These are phyloP conservation scores for Pardosa pseudoannulata DNA, from an alignment of 2,888 invertebrate genomes.

Conservation along the genomic window DNA sequence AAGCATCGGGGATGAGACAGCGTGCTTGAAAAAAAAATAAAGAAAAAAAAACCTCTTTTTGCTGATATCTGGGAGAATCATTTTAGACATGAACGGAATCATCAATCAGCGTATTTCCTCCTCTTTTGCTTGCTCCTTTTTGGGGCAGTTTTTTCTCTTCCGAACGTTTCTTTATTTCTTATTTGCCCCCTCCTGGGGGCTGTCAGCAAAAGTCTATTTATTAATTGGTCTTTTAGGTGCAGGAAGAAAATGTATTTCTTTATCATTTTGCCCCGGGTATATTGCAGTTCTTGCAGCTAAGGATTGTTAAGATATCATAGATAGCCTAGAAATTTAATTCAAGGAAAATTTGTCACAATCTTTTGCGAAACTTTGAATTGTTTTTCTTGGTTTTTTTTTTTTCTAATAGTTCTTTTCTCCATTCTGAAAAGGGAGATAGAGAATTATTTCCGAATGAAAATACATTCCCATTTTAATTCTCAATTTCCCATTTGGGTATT, in stretches of 20 bases:
- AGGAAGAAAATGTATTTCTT: slow-evolving; percentile 7
- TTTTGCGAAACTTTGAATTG: no score
- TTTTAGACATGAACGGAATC: slow-evolving; percentile 9
- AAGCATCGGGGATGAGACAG: not conserved
- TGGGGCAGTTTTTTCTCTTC: not conserved
- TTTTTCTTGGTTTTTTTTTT: no score
- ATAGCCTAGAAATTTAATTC: not conserved
- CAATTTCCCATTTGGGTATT: no score
- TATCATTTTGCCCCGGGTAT: not conserved
- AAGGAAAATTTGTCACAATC: no score
- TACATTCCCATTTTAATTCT: no score
- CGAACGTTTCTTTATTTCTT: not conserved
- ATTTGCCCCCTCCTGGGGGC: slow-evolving; percentile 2
- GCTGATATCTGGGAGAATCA: not conserved
- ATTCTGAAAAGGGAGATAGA: no score
- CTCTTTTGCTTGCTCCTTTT: not conserved
- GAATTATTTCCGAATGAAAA: no score
- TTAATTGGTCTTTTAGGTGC: slow-evolving; percentile 2
- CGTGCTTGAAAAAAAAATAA: no score
- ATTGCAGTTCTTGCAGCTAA: not conserved
- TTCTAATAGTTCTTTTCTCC: no score
- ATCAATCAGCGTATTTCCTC: slow-evolving; percentile 14
- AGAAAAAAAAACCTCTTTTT: not conserved
- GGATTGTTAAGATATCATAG: not conserved
- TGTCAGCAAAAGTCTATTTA: not conserved